Evolutionary conservation across 2,797 vertebrate species (phyloP), one percentile per base, ranked within the genome.

Genomic region (Euthynnus affinis): DNA sequence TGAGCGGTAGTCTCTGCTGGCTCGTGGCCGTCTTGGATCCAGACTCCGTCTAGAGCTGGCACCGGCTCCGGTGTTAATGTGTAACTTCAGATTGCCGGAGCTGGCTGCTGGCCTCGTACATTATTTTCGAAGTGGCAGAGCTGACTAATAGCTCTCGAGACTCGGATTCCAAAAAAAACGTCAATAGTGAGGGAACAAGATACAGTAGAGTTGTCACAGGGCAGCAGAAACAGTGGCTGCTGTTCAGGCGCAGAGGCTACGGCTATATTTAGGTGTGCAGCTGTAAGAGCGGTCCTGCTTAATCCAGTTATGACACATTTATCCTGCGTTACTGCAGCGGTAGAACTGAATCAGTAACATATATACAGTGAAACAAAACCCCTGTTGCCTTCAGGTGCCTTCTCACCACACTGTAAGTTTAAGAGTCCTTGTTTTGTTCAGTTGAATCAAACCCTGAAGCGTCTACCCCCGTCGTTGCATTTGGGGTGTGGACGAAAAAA

Each of bases 61-160:
- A 7, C 62, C 0, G 25, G 13, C 67, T 53, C 56, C 2, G 49
- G 64, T 42, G 71, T 72, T 58, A 75, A 72, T 82, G 79, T 6
- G 20, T 63, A 22, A 71, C 70, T 76, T 88, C 67, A 80, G 84
- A 76, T 61, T 59, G 66, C 51, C 55, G 48, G 52, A 80, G 22
- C 67, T 73, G 73, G 70, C 77, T 27, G 84, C 70, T 14, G 44
- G 78, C 65, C 62, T 76, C 51, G 9, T 59, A 40, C 73, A 48
- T 80, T 66, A 65, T 75, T 14, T 64, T 71, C 64, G 22, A 22
- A 61, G 64, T 78, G 71, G 13, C 29, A 29, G 56, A 53, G 69
- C 68, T 13, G 25, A 74, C 13, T 34, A 9, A 25, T 72, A 69
- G 20, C 81, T 65, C 13, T 17, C 3, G 55, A 72, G 64, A 67